Base-by-base conservation (phyloP, 2,113 vertebrate genomes). In the Gasterosteus nipponicus region DNA sequence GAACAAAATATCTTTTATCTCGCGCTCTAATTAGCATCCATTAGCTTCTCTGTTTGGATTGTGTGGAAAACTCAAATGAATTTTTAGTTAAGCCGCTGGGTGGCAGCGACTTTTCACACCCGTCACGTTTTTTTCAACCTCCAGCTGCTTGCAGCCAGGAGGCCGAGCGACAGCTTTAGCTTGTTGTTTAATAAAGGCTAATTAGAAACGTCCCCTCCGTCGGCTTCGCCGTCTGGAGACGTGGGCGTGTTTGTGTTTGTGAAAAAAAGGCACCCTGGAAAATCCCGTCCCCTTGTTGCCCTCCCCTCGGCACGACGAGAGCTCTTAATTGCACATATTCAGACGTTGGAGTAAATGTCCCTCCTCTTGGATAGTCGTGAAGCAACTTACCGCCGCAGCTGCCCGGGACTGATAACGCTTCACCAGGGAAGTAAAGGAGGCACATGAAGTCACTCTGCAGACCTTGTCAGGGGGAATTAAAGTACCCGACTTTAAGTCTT, bases 181-280 rank as follows among this genome's bases (percentile, higher is more conserved):
- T 78, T 89, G 72, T 87, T 89, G 80, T 85, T 89, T 73, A 83
- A 75, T 81, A 60, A 88, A 63, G 1, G 5, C 77, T 88, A 89
- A 89, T 87, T 85, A 84, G 31, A 81, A 83, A 69, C 10, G 57
- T 84, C 75, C 81, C 72, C 86, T 51, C 80, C 56, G 29, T 15
- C 39, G 71, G 66, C 77, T 63, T 49, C 16, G 31, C 26, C 22
- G 22, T 26, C 22, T 26, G 22, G 22, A 5, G 47, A 62, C 39
- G 3, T 66, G 31, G n/a, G 35, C 47, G 60, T 42, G 54, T 60
- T 57, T 5, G 6, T 18, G 31, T 73, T 73, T 29, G 60, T 16
- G 15, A n/a, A 8, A n/a, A 51, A 51, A 9, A n/a, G 18, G 10
- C 5, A n/a, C 26, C 16, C 1, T n/a, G 18, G 72, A 77, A 49